phyloP scores from a whole-genome alignment of 2,797 vertebrate species.

The Zalophus californianus region DNA sequence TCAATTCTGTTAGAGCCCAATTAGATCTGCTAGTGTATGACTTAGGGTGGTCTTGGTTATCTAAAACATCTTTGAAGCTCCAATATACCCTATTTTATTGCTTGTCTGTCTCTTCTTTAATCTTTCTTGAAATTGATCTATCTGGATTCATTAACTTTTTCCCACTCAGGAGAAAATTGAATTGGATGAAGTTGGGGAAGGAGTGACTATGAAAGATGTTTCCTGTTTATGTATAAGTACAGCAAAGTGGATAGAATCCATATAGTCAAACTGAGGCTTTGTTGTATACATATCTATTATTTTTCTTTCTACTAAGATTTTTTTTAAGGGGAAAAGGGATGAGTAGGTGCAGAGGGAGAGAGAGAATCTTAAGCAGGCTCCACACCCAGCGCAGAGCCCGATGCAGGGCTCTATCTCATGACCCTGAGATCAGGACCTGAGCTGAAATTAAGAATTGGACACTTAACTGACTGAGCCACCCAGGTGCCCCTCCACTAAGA shows the following conservation, averaged over 20 bases:
- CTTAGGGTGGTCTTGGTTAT: neutral
- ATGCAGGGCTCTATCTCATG: neutral
- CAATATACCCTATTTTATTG: neutral
- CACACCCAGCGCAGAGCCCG: neutral
- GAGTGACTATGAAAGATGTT: neutral
- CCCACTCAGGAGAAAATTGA: conserved; percentile 6
- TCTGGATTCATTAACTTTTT: conserved; percentile 37
- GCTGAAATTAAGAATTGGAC: neutral
- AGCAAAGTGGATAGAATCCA: neutral
- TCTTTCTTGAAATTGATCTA: conserved; percentile 32
- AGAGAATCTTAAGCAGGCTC: neutral
- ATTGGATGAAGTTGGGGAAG: neutral
- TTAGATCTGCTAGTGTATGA: neutral
- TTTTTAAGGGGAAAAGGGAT: neutral
- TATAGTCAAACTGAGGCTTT: neutral
- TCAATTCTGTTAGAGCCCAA: neutral
- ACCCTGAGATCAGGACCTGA: neutral
- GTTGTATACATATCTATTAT: neutral
- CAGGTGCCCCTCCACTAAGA: neutral
- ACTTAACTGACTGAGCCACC: neutral
- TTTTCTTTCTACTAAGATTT: neutral
- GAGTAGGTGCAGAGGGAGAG: neutral
- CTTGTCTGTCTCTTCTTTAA: conserved; percentile 22
- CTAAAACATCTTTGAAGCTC: neutral
- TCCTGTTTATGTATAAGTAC: neutral